These are phyloP conservation scores for Pandemis cinnamomeana DNA, from an alignment of 2,888 invertebrate genomes.

Conservation along the genomic window DNA sequence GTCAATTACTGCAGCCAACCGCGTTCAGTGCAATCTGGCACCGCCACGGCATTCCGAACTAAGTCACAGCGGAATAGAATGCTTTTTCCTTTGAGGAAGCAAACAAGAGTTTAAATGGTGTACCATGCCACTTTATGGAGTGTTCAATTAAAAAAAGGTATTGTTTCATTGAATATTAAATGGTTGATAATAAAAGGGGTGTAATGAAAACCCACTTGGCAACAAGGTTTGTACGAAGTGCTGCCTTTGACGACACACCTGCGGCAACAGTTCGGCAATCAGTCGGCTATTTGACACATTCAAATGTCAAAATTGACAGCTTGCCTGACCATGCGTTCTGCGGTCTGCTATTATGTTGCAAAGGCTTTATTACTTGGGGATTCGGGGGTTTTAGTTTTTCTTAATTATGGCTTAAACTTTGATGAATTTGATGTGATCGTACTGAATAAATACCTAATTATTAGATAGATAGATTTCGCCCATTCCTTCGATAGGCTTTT, in stretches of 20 bases:
- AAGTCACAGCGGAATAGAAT: background rate
- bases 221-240: conserved; percentile 21
- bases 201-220: conserved; percentile 32
- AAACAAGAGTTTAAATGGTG: conserved; percentile 10
- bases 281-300: too few species aligned
- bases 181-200: conserved; percentile 19
- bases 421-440: too few species aligned
- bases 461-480: too few species aligned
- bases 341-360: too few species aligned
- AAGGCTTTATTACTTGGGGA: too few species aligned
- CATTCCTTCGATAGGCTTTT: too few species aligned
- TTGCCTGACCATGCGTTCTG: too few species aligned
- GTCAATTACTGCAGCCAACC: conserved; percentile 36
- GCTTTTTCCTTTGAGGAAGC: background rate
- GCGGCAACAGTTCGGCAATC: background rate
- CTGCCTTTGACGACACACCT: conserved; percentile 17
- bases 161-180: conserved; percentile 40
- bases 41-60: conserved; percentile 3
- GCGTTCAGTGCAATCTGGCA: conserved; percentile 34
- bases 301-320: too few species aligned
- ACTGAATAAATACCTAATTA: too few species aligned
- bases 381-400: too few species aligned
- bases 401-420: too few species aligned
- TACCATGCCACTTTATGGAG: conserved; percentile 33
- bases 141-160: conserved; percentile 39